Conservation (phyloP, 2,113 vertebrate genomes). For the Notarius quadriscutis region DNA sequence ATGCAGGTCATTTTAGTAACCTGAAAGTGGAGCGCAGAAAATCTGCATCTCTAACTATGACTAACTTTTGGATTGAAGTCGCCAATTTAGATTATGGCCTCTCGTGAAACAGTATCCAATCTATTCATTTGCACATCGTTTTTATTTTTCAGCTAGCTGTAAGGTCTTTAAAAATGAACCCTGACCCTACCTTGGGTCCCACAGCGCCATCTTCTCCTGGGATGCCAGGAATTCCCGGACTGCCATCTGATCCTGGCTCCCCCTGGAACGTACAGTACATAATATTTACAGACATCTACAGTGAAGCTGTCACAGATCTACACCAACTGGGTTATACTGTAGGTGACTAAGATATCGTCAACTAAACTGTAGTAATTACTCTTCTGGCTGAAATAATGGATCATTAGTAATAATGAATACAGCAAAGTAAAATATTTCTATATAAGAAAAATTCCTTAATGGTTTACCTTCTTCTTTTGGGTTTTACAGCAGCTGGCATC, state of each 20-base stretch:
- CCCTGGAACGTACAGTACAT: constrained; percentile 60
- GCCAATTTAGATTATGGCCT: background rate
- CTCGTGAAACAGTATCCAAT: background rate
- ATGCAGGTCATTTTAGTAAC: background rate
- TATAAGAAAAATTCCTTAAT: background rate
- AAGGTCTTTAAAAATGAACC: background rate
- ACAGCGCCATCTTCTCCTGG: constrained; percentile 73
- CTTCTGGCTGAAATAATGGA: background rate
- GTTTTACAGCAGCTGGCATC: no score
- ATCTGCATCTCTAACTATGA: background rate
- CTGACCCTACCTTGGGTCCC: constrained; percentile 67
- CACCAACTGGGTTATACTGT: background rate
- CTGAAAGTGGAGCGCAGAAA: background rate
- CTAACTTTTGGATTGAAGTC: background rate
- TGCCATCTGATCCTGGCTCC: constrained; percentile 63
- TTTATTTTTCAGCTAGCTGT: background rate
- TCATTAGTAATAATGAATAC: background rate
- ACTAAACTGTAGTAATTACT: background rate
- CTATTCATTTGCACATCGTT: background rate
- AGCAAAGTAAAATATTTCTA: background rate
- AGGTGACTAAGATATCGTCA: background rate
- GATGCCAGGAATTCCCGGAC: constrained; percentile 71
- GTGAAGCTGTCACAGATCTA: background rate
- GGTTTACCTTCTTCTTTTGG: no score
- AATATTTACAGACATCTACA: background rate